Evolutionary conservation across 2,113 vertebrate species (phyloP), one percentile per base, ranked within the genome.

Genomic region (Podilymbus podiceps): DNA sequence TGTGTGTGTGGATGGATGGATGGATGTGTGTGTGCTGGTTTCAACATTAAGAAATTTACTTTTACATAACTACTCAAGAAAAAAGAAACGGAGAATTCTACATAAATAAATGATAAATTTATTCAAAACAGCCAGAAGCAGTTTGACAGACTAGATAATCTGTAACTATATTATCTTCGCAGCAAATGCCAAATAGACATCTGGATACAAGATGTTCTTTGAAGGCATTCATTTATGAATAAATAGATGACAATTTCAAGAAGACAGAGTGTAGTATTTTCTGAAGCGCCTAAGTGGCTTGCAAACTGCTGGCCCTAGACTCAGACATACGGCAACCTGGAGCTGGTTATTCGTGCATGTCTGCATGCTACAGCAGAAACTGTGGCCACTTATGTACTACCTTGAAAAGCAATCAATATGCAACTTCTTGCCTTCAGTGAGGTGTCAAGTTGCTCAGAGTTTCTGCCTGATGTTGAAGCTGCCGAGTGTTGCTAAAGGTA

Each of bases 341-440:
- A 75, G 38, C 9, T n/a, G 24, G 53, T 71, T 63, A 42, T 22
- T 46, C 0, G 0, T 7, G 8, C 22, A 9, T 1, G 4, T 22
- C 49, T 59, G 53, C 25, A 28, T 22, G 23, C 33, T 71, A 69
- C 24, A 55, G 60, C n/a, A 83, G n/a, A 72, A 83, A 79, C 15
- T 15, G n/a, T 18, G 20, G 19, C 22, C 31, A 25, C 11, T 44
- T 47, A 12, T 0, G 2, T 11, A 18, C 38, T 46, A 17, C 9
- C 35, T 68, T 63, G 10, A 13, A 23, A 84, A 86, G 8, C 8
- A 30, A 4, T 15, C 31, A 63, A 12, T 13, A 42, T 20, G 28
- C 22, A 86, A 73, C 16, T 27, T 38, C 46, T 31, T 72, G 14
- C 31, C 15, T 71, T 80, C 24, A 38, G 12, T 33, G 62, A 76